Base-by-base conservation (phyloP, 2,797 vertebrate species). In the Microctenopoma steveboyesi region DNA sequence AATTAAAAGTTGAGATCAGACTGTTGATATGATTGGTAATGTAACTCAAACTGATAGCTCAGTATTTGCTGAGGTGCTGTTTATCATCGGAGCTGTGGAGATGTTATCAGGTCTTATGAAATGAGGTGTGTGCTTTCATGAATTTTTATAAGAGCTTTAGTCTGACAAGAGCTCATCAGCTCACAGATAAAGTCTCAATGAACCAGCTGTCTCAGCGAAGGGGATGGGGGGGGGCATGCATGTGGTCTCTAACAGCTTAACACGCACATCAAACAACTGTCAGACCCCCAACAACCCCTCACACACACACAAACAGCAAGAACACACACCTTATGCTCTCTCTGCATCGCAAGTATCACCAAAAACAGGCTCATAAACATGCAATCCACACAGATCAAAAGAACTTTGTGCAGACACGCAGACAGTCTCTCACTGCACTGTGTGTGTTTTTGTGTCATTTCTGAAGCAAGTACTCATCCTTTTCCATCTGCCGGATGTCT, bases 251-350 rank as follows among this genome's bases (percentile, higher is more conserved):
- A 66, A 84, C 90, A 91, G 86, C 82, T 88, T 86, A 83, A 81
- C 77, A 84, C 86, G 74, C 83, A 89, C 86, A 88, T 88, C 89
- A 91, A 88, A 91, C 86, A 83, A 79, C 79, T 86, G 83, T 81
- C 64, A 64, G 43, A 79, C 70, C 69, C 87, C 75, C 64, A 37
- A 76, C 43, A 35, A 25, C 72, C 55, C 40, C 30, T 33, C 77
- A 79, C 61, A 59, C 74, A 85, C 81, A 74, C 74, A 61, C 50
- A 59, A 42, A 78, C 67, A 74, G 56, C 52, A 73, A 79, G 49
- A 74, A 80, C 74, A 82, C 86, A 79, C 81, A 83, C 72, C 35
- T 78, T 50, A 16, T 28, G 28, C 48, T 74, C 63, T 40, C 61
- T 40, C 51, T 48, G 69, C 3, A n/a, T 52, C 46, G 35, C 16